Conservation (phyloP, 2,113 vertebrate species). For the Gadus macrocephalus region DNA sequence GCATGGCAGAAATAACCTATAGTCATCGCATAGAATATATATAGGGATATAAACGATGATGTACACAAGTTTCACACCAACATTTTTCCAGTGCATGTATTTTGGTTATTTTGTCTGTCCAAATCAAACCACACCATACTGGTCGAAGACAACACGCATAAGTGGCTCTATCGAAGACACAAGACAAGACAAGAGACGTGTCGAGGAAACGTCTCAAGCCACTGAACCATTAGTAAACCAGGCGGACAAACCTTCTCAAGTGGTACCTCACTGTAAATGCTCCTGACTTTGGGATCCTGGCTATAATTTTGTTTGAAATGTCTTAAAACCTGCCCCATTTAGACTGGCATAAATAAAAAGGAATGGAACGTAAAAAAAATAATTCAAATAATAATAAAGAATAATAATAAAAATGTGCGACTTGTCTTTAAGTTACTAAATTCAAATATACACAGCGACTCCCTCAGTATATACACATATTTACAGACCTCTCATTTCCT, state of each 20-base stretch:
- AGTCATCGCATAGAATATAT: not conserved
- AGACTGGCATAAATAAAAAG: slow-evolving; percentile 83
- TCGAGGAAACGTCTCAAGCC: not conserved
- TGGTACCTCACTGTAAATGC: slow-evolving; percentile 60
- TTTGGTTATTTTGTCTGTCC: too few species aligned
- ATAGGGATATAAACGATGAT: not conserved
- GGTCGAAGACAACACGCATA: not conserved
- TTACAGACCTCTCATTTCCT: slow-evolving; percentile 75
- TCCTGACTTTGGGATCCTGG: slow-evolving; percentile 67
- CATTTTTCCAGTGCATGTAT: too few species aligned
- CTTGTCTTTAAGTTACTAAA: slow-evolving; percentile 93
- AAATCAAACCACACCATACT: too few species aligned
- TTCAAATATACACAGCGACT: slow-evolving; percentile 99
- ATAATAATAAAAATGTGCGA: slow-evolving; percentile 80
- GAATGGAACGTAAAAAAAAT: slow-evolving; percentile 80
- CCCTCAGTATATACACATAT: slow-evolving; percentile 98
- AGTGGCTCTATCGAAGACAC: not conserved
- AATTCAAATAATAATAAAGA: slow-evolving; percentile 66
- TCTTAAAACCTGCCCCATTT: slow-evolving; percentile 75
- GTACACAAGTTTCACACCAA: too few species aligned
- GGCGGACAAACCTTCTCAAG: slow-evolving; percentile 52
- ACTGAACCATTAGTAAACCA: slow-evolving; percentile 57
- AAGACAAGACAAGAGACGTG: too few species aligned
- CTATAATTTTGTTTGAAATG: slow-evolving; percentile 65
- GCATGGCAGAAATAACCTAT: too few species aligned